phyloP scores from a whole-genome alignment of 2,113 vertebrate species.

The Lasiurus cinereus region DNA sequence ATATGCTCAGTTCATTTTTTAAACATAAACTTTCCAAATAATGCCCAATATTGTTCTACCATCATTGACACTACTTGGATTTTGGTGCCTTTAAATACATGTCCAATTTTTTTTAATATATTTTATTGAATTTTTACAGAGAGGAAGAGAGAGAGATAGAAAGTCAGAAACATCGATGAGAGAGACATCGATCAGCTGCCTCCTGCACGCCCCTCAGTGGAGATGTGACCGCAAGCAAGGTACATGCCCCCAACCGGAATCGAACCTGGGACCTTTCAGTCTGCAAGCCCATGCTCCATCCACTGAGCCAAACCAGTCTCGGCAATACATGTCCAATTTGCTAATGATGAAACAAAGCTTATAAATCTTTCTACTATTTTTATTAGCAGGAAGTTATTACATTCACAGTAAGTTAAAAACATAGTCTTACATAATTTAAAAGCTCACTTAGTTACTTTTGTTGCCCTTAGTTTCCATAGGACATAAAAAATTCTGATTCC shows the following conservation, averaged over 20 bases:
- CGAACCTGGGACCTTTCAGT: no score
- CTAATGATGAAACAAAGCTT: not conserved
- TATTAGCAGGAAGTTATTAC: not conserved
- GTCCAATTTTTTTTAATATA: no score
- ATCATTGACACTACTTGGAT: not conserved
- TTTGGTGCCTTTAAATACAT: not conserved
- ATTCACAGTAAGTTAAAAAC: not conserved
- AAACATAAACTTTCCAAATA: not conserved
- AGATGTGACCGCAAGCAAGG: no score
- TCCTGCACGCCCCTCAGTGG: no score
- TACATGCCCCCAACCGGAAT: no score
- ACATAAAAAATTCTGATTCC: not conserved
- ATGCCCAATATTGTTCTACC: not conserved
- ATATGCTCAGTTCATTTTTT: not conserved
- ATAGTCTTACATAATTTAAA: not conserved
- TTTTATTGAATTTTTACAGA: no score
- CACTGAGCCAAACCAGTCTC: no score
- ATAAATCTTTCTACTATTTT: not conserved
- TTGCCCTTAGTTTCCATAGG: not conserved
- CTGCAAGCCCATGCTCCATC: no score
- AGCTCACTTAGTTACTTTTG: not conserved
- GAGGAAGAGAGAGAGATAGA: no score
- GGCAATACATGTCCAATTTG: not conserved
- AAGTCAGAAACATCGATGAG: no score
- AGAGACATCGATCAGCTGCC: no score